Percentiles rank a stretch among this genome's conserved stretches.
phyloP scores from a whole-genome alignment of 2,888 invertebrate species.

The Corythucha ciliata region DNA sequence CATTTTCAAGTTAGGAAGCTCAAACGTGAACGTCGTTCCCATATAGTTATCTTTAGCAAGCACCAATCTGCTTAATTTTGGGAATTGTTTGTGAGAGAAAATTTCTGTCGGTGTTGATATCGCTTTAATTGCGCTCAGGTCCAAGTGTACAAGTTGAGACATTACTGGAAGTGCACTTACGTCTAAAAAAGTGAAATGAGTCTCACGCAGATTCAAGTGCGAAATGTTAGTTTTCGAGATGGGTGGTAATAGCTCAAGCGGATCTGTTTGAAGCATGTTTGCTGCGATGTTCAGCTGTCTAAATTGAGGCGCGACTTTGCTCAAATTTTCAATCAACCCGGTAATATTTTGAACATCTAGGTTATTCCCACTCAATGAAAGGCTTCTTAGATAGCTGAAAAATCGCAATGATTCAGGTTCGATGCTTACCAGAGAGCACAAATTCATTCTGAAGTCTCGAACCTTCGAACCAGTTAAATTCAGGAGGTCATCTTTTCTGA shows the following conservation, averaged over 20 bases:
- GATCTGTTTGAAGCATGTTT: no score
- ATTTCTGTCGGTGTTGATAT: no score
- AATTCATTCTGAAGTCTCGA: conserved; percentile 45
- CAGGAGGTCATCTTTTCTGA: conserved; percentile 44
- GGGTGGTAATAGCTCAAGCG: conserved; percentile 44
- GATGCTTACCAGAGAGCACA: conserved; percentile 48
- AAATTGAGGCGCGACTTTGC: no score
- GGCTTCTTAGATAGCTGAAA: conserved; percentile 43
- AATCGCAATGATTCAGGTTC: conserved; percentile 46
- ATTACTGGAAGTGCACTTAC: conserved; percentile 48
- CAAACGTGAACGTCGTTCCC: conserved; percentile 5
- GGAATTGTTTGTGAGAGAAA: no score
- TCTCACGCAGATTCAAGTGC: conserved; percentile 45
- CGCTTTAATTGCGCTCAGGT: conserved; percentile 48
- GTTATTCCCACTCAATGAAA: conserved; percentile 49
- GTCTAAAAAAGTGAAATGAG: conserved; percentile 49
- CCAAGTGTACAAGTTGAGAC: conserved; percentile 48
- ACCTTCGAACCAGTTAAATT: conserved; percentile 45
- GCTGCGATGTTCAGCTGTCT: no score
- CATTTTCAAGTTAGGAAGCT: conserved; percentile 15
- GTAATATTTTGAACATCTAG: conserved; percentile 44
- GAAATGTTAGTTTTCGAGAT: conserved; percentile 47
- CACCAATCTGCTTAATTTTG: conserved; percentile 46
- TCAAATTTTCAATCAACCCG: conserved; percentile 42
- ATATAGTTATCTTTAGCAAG: conserved; percentile 47